phyloP scores from a whole-genome alignment of 2,888 invertebrate genomes.

The Ethmia dodecea region DNA sequence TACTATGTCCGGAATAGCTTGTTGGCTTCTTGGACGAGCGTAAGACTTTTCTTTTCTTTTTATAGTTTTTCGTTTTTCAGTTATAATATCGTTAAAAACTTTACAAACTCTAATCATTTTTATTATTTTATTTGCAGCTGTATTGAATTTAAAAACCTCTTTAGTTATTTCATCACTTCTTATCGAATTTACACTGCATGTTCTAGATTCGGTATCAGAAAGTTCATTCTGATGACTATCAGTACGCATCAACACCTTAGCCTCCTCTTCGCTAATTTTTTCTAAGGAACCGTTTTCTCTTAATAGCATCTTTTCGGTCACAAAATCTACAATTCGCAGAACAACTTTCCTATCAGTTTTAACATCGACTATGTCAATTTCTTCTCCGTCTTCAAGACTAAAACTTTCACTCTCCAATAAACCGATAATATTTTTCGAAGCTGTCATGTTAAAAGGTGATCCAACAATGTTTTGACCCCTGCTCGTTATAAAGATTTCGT shows the following conservation, averaged over 20 bases:
- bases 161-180: conserved; percentile 3
- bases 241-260: conserved; percentile 51
- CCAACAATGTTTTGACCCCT: conserved; percentile 75
- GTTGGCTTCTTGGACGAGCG: conserved; percentile 29
- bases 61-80: conserved; percentile 16
- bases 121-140: conserved; percentile 42
- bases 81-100: conserved; percentile 32
- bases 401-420: conserved; percentile 55
- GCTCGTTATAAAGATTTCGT: conserved; percentile 76
- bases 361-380: conserved; percentile 64
- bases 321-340: conserved; percentile 72
- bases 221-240: conserved; percentile 28
- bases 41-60: conserved; percentile 19
- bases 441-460: conserved; percentile 76
- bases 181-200: conserved; percentile 1
- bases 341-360: conserved; percentile 68
- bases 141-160: conserved; percentile 37
- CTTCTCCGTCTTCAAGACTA: conserved; percentile 64
- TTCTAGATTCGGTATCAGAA: conserved; percentile 10
- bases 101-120: conserved; percentile 53
- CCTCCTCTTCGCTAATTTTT: conserved; percentile 65
- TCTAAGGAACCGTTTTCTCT: conserved; percentile 70
- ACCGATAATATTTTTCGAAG: conserved; percentile 52
- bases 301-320: conserved; percentile 75
- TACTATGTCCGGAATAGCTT: conserved; percentile 63